These are phyloP conservation scores for Sipha flava DNA, from an alignment of 1,140 invertebrate species.

Conservation along the genomic window DNA sequence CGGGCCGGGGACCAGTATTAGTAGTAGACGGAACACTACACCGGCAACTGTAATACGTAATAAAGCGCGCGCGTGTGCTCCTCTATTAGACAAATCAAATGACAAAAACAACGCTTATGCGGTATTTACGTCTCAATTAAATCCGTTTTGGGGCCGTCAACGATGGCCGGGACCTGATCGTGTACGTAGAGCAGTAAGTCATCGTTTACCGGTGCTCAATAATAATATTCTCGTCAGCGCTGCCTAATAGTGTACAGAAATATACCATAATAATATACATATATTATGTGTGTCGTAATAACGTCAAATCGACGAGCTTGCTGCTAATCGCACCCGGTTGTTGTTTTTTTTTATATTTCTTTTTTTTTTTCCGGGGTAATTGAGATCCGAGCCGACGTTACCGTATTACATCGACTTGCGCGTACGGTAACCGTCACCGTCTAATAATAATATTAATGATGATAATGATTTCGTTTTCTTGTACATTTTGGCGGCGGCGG, in stretches of 20 bases:
- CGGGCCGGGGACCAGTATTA: not conserved
- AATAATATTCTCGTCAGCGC: too few relatives aligned
- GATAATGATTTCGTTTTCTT: not conserved
- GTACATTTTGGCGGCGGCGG: not conserved
- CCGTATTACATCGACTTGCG: too few relatives aligned
- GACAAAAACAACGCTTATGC: not conserved
- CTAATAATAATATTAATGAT: not conserved
- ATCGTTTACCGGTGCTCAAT: too few relatives aligned
- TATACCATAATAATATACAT: not conserved
- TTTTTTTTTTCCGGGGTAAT: not conserved
- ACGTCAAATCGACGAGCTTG: too few relatives aligned
- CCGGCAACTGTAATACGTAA: not conserved
- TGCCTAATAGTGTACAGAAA: too few relatives aligned
- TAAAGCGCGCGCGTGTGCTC: not conserved
- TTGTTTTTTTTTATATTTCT: not conserved
- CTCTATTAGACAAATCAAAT: conserved; percentile 4
- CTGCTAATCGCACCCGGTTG: not conserved
- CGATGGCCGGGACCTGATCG: too few relatives aligned
- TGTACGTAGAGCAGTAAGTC: too few relatives aligned
- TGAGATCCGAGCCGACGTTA: not conserved
- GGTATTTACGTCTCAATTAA: conserved; percentile 31
- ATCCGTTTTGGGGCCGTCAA: not conserved
- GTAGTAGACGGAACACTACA: too few relatives aligned
- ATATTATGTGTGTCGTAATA: not conserved
- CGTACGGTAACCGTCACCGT: not conserved